Evolutionary conservation across 2,113 vertebrate species (phyloP).

Genomic region (Menidia beryllina): DNA sequence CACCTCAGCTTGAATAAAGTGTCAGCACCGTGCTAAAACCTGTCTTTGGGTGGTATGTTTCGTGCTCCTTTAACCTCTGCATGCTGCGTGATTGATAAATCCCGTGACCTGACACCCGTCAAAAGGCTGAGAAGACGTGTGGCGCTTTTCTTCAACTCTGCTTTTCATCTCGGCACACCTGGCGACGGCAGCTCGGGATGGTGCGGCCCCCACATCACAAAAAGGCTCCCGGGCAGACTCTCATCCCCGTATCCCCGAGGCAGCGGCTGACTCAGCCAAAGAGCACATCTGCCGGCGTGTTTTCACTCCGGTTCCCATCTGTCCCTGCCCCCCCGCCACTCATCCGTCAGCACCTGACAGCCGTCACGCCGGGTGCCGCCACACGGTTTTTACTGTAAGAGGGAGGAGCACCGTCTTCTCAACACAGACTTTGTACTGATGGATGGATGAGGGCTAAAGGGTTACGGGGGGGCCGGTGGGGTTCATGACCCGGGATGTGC

Average conservation of each 20-base stretch:
- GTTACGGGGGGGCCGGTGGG: conserved; percentile 41
- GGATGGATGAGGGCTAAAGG: conserved; percentile 30
- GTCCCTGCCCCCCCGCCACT: conserved; percentile 58
- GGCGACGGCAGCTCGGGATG: conserved; percentile 55
- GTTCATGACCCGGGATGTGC: conserved; percentile 53
- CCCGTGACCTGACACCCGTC: conserved; percentile 20
- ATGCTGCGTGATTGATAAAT: conserved; percentile 26
- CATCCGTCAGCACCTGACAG: conserved; percentile 72
- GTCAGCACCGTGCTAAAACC: neutral
- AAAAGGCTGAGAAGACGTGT: conserved; percentile 16
- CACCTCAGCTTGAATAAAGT: neutral
- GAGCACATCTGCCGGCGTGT: conserved; percentile 75
- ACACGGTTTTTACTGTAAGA: conserved; percentile 70
- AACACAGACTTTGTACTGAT: conserved; percentile 33
- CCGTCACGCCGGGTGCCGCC: conserved; percentile 45
- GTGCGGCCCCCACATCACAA: conserved; percentile 75
- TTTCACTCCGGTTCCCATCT: conserved; percentile 77
- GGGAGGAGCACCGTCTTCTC: conserved; percentile 44
- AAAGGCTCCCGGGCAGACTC: conserved; percentile 57
- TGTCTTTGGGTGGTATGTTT: neutral
- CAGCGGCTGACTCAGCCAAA: conserved; percentile 71
- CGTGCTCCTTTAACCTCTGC: conserved; percentile 9
- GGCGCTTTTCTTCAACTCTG: conserved; percentile 66
- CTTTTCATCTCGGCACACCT: conserved; percentile 81
- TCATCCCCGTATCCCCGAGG: conserved; percentile 49